A percentile compares a stretch with the other conserved stretches of the same genome.
phyloP scores from a whole-genome alignment of 1,140 invertebrate genomes.

The Rhagoletis zephyria region DNA sequence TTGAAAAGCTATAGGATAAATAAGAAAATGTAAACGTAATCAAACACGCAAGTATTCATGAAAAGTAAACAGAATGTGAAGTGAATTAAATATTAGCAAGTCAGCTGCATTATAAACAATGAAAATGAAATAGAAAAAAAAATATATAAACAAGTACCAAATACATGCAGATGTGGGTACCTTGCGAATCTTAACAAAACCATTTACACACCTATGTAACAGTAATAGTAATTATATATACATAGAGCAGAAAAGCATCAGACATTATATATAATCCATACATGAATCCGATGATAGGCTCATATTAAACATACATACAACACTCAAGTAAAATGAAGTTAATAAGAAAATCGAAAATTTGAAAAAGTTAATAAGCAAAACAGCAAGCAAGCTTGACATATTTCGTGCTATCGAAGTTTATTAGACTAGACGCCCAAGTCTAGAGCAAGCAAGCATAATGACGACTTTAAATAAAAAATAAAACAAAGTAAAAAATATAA shows the following conservation, averaged over 20 bases:
- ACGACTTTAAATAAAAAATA: not conserved
- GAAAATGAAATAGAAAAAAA: slow-evolving; percentile 18
- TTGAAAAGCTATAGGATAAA: slow-evolving; percentile 22
- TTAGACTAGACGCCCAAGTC: slow-evolving; percentile 28
- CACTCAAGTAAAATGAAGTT: slow-evolving; percentile 14
- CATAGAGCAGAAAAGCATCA: not conserved
- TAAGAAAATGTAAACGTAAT: slow-evolving; percentile 36
- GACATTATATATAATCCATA: slow-evolving; percentile 37
- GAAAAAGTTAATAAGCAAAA: slow-evolving; percentile 16
- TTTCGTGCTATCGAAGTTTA: slow-evolving; percentile 62
- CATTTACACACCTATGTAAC: not conserved
- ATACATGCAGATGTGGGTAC: slow-evolving; percentile 15
- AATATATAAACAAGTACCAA: slow-evolving; percentile 47
- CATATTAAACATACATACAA: slow-evolving; percentile 3
- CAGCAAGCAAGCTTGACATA: slow-evolving; percentile 62
- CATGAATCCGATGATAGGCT: slow-evolving; percentile 11
- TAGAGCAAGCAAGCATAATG: slow-evolving; percentile 13
- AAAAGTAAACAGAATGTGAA: slow-evolving; percentile 25
- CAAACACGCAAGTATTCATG: slow-evolving; percentile 44
- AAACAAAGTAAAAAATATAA: slow-evolving; percentile 3
- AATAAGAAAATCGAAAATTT: slow-evolving; percentile 30
- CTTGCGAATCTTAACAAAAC: not conserved
- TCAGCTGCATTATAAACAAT: not conserved
- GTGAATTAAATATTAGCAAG: slow-evolving; percentile 1
- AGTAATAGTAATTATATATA: slow-evolving; percentile 33